Percentiles rank a stretch among this genome's conserved stretches.
These are phyloP conservation scores for Notolepis coatsorum DNA, from an alignment of 2,797 vertebrate species.

Conservation along the genomic window DNA sequence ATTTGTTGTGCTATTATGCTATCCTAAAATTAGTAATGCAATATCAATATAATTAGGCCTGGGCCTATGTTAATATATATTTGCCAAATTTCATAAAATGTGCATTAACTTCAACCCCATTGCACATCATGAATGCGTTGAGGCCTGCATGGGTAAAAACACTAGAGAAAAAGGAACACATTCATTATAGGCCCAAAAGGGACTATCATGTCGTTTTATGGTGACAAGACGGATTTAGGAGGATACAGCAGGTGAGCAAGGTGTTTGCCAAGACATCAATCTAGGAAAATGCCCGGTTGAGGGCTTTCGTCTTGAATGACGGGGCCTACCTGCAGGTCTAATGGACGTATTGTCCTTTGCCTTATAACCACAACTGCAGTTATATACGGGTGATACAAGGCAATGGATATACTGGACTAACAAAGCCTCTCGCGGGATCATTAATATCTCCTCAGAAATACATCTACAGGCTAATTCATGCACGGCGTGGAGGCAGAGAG, in stretches of 20 bases:
- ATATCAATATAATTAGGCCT: too few relatives aligned
- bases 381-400: constrained; percentile 1
- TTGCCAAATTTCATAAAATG: not conserved
- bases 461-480: not conserved
- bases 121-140: constrained; percentile 4
- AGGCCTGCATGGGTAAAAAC: not conserved
- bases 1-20: too few relatives aligned
- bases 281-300: constrained; percentile 70
- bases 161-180: constrained; percentile 23
- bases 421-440: not conserved
- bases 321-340: constrained; percentile 47
- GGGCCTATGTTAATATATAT: not conserved
- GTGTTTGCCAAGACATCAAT: constrained; percentile 69
- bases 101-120: not conserved
- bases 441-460: not conserved
- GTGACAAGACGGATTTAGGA: constrained; percentile 44
- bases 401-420: constrained; percentile 28
- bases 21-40: too few relatives aligned
- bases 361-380: constrained; percentile 32
- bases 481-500: not conserved
- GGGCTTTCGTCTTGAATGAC: constrained; percentile 49
- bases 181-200: not conserved
- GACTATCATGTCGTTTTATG: constrained; percentile 16
- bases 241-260: constrained; percentile 60
- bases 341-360: constrained; percentile 36